A percentile compares a stretch with the other conserved stretches of the same genome.
phyloP scores from a whole-genome alignment of 2,888 invertebrate species.

The Ectemnius lituratus region DNA sequence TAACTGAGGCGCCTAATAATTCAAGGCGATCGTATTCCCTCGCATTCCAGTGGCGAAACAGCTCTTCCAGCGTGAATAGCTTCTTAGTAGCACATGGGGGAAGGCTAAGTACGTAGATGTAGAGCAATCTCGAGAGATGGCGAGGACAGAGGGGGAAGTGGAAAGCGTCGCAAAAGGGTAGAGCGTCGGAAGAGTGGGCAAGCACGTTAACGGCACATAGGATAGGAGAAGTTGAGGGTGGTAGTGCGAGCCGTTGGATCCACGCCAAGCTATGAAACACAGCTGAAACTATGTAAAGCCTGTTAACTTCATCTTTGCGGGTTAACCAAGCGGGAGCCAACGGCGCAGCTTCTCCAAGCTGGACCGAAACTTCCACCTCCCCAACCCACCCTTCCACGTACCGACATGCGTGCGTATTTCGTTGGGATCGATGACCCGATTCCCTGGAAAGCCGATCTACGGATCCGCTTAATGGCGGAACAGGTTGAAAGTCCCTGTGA shows the following conservation, averaged over 20 bases:
- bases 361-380: conserved; percentile 17
- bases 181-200: too few relatives aligned
- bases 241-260: conserved; percentile 58
- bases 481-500: neutral
- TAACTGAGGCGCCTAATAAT: too few relatives aligned
- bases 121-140: too few relatives aligned
- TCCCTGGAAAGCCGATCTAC: conserved; percentile 8
- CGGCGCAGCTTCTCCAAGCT: neutral
- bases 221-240: neutral
- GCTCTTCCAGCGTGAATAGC: too few relatives aligned
- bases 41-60: too few relatives aligned
- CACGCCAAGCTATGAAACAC: conserved; percentile 72
- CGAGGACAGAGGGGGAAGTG: too few relatives aligned
- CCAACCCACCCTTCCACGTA: neutral
- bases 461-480: conserved; percentile 5
- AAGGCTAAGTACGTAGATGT: too few relatives aligned
- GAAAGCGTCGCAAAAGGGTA: too few relatives aligned
- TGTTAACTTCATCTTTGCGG: conserved; percentile 67
- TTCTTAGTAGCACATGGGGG: too few relatives aligned
- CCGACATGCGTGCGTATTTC: conserved; percentile 38
- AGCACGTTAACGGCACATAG: neutral
- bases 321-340: conserved; percentile 63
- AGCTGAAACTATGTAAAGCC: conserved; percentile 70
- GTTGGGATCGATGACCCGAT: conserved; percentile 47
- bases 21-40: too few relatives aligned